Base-by-base conservation (phyloP, 30 jellyfish, hydroid and myxozoan genomes). In the Aurelia coerulea region DNA sequence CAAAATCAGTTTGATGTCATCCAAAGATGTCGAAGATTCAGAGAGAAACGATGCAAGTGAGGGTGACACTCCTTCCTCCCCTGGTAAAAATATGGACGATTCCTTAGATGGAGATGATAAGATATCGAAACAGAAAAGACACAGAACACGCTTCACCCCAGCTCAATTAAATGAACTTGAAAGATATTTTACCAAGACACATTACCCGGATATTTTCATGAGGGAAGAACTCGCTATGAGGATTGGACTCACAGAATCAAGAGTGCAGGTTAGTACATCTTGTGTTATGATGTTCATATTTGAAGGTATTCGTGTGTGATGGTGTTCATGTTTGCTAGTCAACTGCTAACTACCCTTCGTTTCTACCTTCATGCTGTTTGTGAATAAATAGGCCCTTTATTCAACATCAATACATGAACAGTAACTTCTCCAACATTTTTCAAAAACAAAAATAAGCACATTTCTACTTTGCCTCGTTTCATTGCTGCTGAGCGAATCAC, bases 181-280 rank as follows among this genome's bases (percentile, higher is more conserved):
- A 69, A 70, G 99, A 46, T 95, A 95, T 74, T 95, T 95, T 85
- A 82, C 97, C n/a, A 95, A 95, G 65, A 95, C 99, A 12, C 99
- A 95, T 62, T 95, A 95, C 83, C 99, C 99, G n/a, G 99, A 95
- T 65, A 95, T 95, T 52, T 95, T 95, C 83, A 95, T 95, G 92
- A 74, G 99, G 59, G 99, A 95, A 68, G 99, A 95, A 65, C 80
- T 95, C 73, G 99, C 99, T 33, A 95, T 95, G 99, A 73, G 99
- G 65, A 95, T 95, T 74, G 99, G 96, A 17, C 71, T 95, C 51
- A 95, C 99, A 16, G 99, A 95, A 79, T 95, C 99, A 16, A 68
- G 99, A 54, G 99, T 95, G 65, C 99, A 95, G 93, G 99, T 89
- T 69, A 85, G 94, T 33, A 5, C 31, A 16, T 29, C 53, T 5